Base-by-base conservation (phyloP, 2,797 vertebrate genomes). In the Schizopygopsis malacanthus region DNA sequence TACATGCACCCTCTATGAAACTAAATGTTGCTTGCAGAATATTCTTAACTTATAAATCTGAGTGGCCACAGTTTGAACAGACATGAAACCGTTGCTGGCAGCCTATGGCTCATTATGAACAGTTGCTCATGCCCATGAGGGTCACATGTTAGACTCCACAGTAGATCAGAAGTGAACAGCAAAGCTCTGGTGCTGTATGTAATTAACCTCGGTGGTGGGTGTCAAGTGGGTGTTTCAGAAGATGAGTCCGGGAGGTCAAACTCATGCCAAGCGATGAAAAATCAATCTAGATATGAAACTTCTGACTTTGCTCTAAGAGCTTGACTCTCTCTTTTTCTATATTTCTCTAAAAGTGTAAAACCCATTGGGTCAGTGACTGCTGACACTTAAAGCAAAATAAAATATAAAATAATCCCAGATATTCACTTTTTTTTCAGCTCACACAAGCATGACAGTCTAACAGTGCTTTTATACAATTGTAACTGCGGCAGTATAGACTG, bases 131-230 rank as follows among this genome's bases (percentile, higher is more conserved):
- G 16, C 54, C 54, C 4, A 13, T 16, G 41, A 73, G 18, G 54
- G 28, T 83, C 71, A 76, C 50, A 83, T 43, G 71, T 65, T 33
- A 83, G 20, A 18, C 16, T 47, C 20, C 2, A 82, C 67, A 82
- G 67, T 71, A 65, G 41, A 75, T 75, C 81, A 65, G 20, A 65
- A 50, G 41, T 61, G 25, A 63, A 39, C 50, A 45, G 22, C 39
- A 61, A 11, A 72, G 39, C 25, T 65, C 56, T 65, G 43, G 33
- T 72, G 22, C 22, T 43, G 67, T 71, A 52, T 82, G 22, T 43
- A 25, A 71, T 71, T 56, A 71, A 82, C 67, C 63, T 71, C 12
- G 37, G 43, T 63, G 12, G 4, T 75, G 71, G 37, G 37, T 37
- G 81, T 76, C 28, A 65, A 76, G 56, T 50, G 5, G 22, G 37